These are phyloP conservation scores for Tenthredo mesomela DNA, from an alignment of 2,888 invertebrate genomes.

Conservation along the genomic window DNA sequence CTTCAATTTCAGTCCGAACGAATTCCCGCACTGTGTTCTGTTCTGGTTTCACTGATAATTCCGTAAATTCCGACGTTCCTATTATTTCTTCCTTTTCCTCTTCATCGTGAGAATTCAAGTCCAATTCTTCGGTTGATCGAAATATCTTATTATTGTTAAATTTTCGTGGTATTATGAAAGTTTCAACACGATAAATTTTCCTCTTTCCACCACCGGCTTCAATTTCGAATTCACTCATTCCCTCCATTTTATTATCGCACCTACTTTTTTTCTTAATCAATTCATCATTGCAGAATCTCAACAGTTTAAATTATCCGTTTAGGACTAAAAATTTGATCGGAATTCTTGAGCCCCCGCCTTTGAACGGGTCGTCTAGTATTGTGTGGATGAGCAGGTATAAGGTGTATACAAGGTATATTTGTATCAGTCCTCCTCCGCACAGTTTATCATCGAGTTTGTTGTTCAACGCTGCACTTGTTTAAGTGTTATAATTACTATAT, in stretches of 20 bases:
- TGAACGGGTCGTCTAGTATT: conserved; percentile 1
- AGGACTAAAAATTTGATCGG: neutral
- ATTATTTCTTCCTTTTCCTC: neutral
- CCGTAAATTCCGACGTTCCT: neutral
- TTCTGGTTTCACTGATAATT: neutral
- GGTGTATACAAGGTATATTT: neutral
- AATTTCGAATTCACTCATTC: neutral
- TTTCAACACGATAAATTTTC: conserved; percentile 66
- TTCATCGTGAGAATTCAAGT: neutral
- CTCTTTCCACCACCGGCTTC: neutral
- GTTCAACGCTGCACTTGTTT: neutral
- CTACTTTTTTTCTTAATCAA: neutral
- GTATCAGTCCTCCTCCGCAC: neutral
- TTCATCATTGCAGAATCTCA: neutral
- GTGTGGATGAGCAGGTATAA: conserved; percentile 4
- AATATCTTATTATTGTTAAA: conserved; percentile 50
- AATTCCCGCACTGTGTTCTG: conserved; percentile 10
- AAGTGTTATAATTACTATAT: neutral
- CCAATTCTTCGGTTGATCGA: conserved; percentile 37
- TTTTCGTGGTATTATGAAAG: conserved; percentile 67
- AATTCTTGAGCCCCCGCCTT: neutral
- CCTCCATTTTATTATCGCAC: neutral
- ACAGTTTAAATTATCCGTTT: neutral
- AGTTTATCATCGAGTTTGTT: neutral
- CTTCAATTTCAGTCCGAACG: neutral